Base-by-base conservation (phyloP, 2,888 invertebrate species). In the Pogonocherus hispidulus region DNA sequence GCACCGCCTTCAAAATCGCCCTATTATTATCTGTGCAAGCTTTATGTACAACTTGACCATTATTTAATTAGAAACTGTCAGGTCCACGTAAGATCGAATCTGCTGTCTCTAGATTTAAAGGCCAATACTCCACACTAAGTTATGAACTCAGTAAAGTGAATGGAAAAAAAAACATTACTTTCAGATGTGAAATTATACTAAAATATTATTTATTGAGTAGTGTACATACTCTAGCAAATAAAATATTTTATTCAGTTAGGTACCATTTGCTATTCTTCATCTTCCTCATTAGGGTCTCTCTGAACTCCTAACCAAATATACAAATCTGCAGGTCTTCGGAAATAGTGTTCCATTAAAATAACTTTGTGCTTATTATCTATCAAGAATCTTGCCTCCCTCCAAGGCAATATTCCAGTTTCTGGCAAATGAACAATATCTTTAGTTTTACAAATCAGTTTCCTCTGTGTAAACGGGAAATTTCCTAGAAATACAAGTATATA, bases 281-380 rank as follows among this genome's bases (percentile, higher is more conserved):
- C 70, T 14, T n/a, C n/a, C n/a, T 72, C 56, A 49, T 77, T 73
- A 8, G 76, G 74, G 64, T 79, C 76, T 66, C 77, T 76, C 66
- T 83, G 81, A 67, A 79, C 72, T 8, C 84, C 84, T 60, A 84
- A 69, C 84, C 85, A 83, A 41, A 84, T 80, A 76, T 80, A 77
- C 46, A 84, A 80, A 79, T 86, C 86, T 22, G 81, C 80, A 14
- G 85, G 83, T 65, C 73, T 79, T 66, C 82, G 74, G 67, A 86
- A 86, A 60, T 76, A 81, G 41, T 81, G 68, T 16, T 84, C 83
- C 0, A 84, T 19, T 54, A 86, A 69, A 60, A 84, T 76, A 14
- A 81, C 57, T 55, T 67, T 76, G 46, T 76, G 72, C 23, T 75
- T 67, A 63, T 77, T 70, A 22, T 78, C 71, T 35, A 82, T 67